A percentile compares a stretch with the other conserved stretches of the same genome.
Evolutionary conservation across 2,888 invertebrate species (phyloP).

Genomic region (Smittia aterrima): DNA sequence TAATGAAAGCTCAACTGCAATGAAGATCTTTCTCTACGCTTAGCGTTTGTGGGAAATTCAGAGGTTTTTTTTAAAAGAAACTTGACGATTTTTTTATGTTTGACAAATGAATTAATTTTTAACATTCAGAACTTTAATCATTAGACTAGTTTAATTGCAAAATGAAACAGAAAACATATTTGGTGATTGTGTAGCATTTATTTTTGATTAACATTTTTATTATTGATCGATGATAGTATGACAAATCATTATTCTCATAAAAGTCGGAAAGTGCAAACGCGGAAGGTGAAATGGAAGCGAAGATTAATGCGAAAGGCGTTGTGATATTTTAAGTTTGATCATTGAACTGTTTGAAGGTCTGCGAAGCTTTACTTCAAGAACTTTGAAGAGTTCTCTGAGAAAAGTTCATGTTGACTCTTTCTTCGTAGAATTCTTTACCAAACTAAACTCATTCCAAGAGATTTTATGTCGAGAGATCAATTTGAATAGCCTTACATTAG

Average conservation of each 20-base stretch:
- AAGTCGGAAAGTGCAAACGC: background rate
- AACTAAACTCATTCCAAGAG: too few species aligned
- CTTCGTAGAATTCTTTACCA: too few species aligned
- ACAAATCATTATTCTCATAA: constrained; percentile 27
- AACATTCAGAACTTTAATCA: constrained; percentile 33
- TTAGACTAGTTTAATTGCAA: constrained; percentile 40
- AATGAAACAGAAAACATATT: constrained; percentile 28
- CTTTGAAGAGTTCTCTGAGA: too few species aligned
- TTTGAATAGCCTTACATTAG: too few species aligned
- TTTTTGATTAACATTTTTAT: constrained; percentile 36
- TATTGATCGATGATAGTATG: constrained; percentile 40
- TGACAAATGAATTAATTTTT: constrained; percentile 37
- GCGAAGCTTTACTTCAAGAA: too few species aligned
- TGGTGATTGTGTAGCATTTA: constrained; percentile 44
- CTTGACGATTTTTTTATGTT: constrained; percentile 32
- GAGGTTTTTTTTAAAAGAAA: constrained; percentile 29
- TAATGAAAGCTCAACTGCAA: background rate
- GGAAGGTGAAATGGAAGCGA: background rate
- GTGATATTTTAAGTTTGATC: too few species aligned
- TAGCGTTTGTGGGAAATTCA: constrained; percentile 1
- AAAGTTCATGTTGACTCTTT: too few species aligned
- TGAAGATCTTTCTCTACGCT: background rate
- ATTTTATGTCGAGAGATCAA: too few species aligned
- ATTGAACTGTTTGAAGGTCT: too few species aligned
- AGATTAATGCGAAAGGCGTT: too few species aligned